A percentile compares a stretch with the other conserved stretches of the same genome.
phyloP scores from a whole-genome alignment of 2,113 vertebrate species.

The Phaethon lepturus region DNA sequence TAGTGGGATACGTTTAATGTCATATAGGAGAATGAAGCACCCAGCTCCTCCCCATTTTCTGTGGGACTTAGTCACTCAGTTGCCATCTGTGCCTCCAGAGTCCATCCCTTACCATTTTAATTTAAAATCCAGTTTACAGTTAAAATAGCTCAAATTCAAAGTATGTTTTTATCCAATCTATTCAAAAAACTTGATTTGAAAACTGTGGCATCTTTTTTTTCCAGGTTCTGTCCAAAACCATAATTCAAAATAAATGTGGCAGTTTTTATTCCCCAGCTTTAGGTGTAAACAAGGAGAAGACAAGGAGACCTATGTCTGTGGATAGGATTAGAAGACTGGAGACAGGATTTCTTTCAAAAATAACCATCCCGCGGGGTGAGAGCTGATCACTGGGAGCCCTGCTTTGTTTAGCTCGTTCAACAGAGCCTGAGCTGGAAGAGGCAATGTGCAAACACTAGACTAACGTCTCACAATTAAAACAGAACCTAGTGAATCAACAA shows the following conservation, averaged over 20 bases:
- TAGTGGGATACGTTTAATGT: neutral
- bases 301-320: neutral
- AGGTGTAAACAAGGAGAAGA: neutral
- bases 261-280: neutral
- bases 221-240: neutral
- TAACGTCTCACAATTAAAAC: neutral
- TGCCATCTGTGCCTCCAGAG: neutral
- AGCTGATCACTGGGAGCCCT: neutral
- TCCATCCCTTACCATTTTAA: neutral
- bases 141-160: neutral
- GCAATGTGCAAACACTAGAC: neutral
- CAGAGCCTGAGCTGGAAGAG: neutral
- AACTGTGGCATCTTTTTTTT: neutral
- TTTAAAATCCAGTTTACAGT: neutral
- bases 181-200: neutral
- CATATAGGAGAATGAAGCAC: neutral
- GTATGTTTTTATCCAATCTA: neutral
- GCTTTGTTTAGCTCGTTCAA: neutral
- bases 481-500: conserved; percentile 34
- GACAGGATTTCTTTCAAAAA: neutral
- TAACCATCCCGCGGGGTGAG: neutral
- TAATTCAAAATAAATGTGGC: neutral
- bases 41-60: neutral
- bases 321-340: neutral
- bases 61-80: neutral